Base-by-base conservation (phyloP, 2,888 invertebrate genomes). In the Meloe dianella region DNA sequence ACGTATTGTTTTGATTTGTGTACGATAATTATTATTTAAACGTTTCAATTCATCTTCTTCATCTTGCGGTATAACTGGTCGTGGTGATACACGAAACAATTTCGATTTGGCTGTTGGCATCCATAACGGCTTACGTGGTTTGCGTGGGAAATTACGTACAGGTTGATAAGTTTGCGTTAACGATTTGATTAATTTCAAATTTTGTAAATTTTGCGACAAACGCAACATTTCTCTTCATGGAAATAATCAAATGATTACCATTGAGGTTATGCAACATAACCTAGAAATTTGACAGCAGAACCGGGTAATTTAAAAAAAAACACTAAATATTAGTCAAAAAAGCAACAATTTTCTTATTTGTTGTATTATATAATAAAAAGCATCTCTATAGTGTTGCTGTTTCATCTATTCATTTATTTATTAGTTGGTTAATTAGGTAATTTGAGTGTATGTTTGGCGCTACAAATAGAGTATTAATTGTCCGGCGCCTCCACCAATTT, bases 71-170 rank as follows among this genome's bases (percentile, higher is more conserved):
- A 90, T 79, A 67, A 81, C 82, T 22, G 87, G 87, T 56, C 88
- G 87, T 74, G 85, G 85, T 0, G 92, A 90, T 67, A 95, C 86
- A 71, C 89, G 88, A 82, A 89, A 95, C 59, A 92, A 72, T 85
- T 95, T 95, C 73, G 89, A 90, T 84, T 92, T 93, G 0, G 95
- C 95, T 14, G 88, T 89, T 2, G 93, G 92, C 58, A 94, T 65
- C 93, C 93, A 93, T 70, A 90, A 85, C 0, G 95, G 95, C 82
- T 95, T 95, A 73, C 92, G 86, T 1, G 59, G 61, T 54, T 64
- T 64, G n/a, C 65, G 60, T 66, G 84, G 83, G 86, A 88, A 89
- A 51, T 51, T 51, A 74, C 90, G 84, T 8, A 89, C 83, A 61
- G 69, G 64, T 71, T 78, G 78, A 9, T 58, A 59, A 35, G 20